Conservation (phyloP, 2,888 invertebrate species). For the Phaonia tiefii region DNA sequence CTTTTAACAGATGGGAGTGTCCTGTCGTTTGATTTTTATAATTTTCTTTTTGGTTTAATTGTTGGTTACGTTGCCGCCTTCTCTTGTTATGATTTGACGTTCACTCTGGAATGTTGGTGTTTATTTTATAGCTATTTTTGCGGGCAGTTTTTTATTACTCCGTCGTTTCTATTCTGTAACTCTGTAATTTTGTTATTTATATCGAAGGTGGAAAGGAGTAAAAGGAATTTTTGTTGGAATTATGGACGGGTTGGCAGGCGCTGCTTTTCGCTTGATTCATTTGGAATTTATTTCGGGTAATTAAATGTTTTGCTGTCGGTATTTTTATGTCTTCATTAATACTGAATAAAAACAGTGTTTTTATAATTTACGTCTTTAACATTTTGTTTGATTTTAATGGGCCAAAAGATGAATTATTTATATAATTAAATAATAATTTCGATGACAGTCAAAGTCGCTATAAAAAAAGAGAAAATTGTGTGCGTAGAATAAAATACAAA, state of each 20-base stretch:
- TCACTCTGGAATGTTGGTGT: slow-evolving; percentile 44
- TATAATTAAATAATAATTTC: too few species aligned
- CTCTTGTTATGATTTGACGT: slow-evolving; percentile 19
- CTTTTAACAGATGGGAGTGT: slow-evolving; percentile 21
- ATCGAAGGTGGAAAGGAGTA: slow-evolving; percentile 3
- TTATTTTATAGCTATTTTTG: slow-evolving; percentile 48
- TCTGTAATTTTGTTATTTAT: slow-evolving; percentile 19
- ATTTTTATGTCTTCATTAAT: slow-evolving; percentile 56
- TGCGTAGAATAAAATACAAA: too few species aligned
- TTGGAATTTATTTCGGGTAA: slow-evolving; percentile 29
- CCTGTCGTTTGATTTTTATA: slow-evolving; percentile 50
- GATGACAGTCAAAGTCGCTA: too few species aligned
- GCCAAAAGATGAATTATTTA: too few species aligned
- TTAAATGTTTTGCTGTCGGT: slow-evolving; percentile 49
- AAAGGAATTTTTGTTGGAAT: slow-evolving; percentile 43
- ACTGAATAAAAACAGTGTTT: slow-evolving; percentile 52
- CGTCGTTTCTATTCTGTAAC: slow-evolving; percentile 5
- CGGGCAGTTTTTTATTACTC: slow-evolving; percentile 11
- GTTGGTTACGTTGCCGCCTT: slow-evolving; percentile 34
- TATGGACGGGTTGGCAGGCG: slow-evolving; percentile 23
- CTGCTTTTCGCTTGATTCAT: slow-evolving; percentile 11
- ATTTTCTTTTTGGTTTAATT: slow-evolving; percentile 29
- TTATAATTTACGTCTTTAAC: slow-evolving; percentile 45
- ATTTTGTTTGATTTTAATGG: too few species aligned
- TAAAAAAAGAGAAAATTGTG: too few species aligned